These are phyloP conservation scores for Macaca nemestrina DNA, from an alignment of 2,113 vertebrate species.

Conservation along the genomic window DNA sequence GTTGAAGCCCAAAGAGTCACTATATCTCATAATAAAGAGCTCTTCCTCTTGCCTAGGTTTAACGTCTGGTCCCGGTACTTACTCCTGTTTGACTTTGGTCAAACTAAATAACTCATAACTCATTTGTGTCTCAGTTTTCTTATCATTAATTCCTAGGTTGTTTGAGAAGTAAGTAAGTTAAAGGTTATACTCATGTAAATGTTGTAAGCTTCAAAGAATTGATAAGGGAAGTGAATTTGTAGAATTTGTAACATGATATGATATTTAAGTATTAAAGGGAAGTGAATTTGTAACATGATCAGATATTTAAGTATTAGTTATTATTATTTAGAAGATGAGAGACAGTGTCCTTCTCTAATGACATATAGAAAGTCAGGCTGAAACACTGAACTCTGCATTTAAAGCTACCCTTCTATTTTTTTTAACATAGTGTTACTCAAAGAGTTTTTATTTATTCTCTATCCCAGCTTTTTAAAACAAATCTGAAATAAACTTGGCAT, in stretches of 20 bases:
- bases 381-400: background rate
- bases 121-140: background rate
- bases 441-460: background rate
- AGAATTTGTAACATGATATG: background rate
- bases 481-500: background rate
- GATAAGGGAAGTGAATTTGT: background rate
- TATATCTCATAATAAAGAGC: background rate
- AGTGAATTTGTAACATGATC: background rate
- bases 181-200: background rate
- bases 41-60: background rate
- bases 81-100: background rate
- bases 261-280: background rate
- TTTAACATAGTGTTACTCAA: background rate
- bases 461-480: background rate
- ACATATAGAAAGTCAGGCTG: background rate
- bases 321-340: background rate
- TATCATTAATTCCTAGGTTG: background rate
- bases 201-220: background rate
- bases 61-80: background rate
- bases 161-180: background rate
- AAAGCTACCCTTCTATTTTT: background rate
- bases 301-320: background rate
- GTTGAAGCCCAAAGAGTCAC: background rate
- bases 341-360: background rate
- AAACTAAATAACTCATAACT: background rate